Evolutionary conservation across 2,113 vertebrate genomes (phyloP), one percentile per base, ranked within the genome.

Genomic region (Eublepharis macularius): DNA sequence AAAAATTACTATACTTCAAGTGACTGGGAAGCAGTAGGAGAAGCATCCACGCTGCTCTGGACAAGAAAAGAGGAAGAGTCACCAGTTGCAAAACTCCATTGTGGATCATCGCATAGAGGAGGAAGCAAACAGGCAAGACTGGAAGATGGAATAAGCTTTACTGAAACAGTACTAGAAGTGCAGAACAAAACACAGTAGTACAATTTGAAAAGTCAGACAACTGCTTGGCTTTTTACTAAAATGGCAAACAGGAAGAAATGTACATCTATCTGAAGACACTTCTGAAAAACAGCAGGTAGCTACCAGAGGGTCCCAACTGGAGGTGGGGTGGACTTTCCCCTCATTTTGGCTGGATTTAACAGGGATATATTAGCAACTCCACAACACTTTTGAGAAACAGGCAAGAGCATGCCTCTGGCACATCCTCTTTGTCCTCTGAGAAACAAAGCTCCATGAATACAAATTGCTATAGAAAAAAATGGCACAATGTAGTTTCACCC

Each of bases 1-100:
- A 92, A 94, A 95, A 92, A 89, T 39, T 4, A 0, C 74, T 80
- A 73, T 89, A 66, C 80, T 89, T 92, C 76, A 93, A 92, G 91
- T 87, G 21, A 76, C 76, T 84, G 85, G 14, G 7, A 19, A 1
- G 43, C 3, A 47, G 89, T 86, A 87, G 86, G 7, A 7, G 29
- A 63, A 63, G 60, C 60, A 63, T 29, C 60, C 60, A 14, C 9
- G 60, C 29, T 63, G 26, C 60, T 63, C 60, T 63, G 60, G 26
- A 63, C n/a, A n/a, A 60, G 57, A 60, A 21, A 63, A 63, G 19
- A 63, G 60, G 4, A 21, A 21, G 6, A 63, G 26, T 63, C 24
- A 29, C 60, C 60, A 63, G 26, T 29, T 63, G 26, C 24, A 63
- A 63, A 24, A 24, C 1, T 9, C 43, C 19, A 43, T 7, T 19